Percentiles rank a stretch among this genome's conserved stretches.
phyloP scores from a whole-genome alignment of 2,888 invertebrate species.

The Rugalucina vietnamica region DNA sequence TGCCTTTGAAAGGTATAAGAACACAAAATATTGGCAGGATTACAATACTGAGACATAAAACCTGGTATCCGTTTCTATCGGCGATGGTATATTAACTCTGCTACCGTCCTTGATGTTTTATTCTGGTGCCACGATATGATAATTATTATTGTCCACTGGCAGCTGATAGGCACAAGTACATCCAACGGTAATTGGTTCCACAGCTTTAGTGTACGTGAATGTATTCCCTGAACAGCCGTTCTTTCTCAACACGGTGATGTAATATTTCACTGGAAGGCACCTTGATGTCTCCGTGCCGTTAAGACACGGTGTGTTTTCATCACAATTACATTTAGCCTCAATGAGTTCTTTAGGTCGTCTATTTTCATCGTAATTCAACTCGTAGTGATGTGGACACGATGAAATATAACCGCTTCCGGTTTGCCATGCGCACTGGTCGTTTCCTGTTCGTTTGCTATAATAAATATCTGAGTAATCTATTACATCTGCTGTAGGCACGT shows the following conservation, averaged over 20 bases:
- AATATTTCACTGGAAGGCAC: constrained; percentile 47
- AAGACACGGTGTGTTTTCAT: constrained; percentile 15
- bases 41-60: no score
- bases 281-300: not conserved
- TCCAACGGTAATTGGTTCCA: constrained; percentile 45
- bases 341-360: constrained; percentile 36
- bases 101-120: no score
- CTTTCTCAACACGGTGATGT: constrained; percentile 38
- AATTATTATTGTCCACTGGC: no score
- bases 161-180: constrained; percentile 46
- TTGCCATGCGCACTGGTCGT: not conserved
- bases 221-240: constrained; percentile 32
- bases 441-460: not conserved
- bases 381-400: constrained; percentile 50
- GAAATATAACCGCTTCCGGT: not conserved
- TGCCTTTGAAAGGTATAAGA: no score
- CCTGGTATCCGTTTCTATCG: no score
- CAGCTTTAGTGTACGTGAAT: constrained; percentile 20
- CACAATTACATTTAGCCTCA: constrained; percentile 54
- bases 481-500: not conserved
- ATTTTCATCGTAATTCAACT: constrained; percentile 40
- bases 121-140: no score
- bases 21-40: no score
- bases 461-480: not conserved
- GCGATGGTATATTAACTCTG: no score